Evolutionary conservation across 30 jellyfish, hydroid and myxozoan genomes (phyloP), one percentile per base, ranked within the genome.

Genomic region (Turritopsis rubra): DNA sequence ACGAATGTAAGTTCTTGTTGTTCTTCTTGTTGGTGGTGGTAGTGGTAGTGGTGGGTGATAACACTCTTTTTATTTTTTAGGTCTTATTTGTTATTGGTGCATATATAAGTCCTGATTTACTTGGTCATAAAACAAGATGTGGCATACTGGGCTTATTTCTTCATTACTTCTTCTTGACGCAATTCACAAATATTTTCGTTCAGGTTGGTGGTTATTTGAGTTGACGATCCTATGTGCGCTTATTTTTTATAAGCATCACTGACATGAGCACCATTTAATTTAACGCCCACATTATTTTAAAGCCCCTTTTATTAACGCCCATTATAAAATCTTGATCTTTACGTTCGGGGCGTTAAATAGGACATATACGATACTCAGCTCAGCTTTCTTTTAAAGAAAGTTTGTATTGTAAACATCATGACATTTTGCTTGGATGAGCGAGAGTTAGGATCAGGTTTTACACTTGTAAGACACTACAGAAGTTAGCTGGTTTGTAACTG

Each of bases 91-190:
- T 87, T 17, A 89, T 89, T 17, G 96, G 88, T 73, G 99, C 91
- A 19, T 86, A 93, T 75, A 75, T 93, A 25, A 93, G 99, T 83
- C 99, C 99, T 24, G 24, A 86, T 0, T 65, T 89, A 82, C 22
- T 87, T 25, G 78, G 53, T 53, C 53, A 93, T 53, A 30, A 81
- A 20, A 71, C 73, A 20, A 83, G 80, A 21, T 93, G 99, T 72
- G 89, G 96, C 20, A 52, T 88, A 23, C 71, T 93, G 17, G 96
- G 88, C 5, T 52, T 93, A 27, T 83, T 93, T 22, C 66, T 93
- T 8, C 97, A 93, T 76, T 93, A 93, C 75, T 88, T 89, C 85
- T 89, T 93, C 83, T n/a, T 89, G 31, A 81, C 95, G 9, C 99
- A 93, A 66, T 93, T 93, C 84, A 65, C 99, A 27, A 80, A 85